Evolutionary conservation across 23 tunicate genomes (phyloP).

Genomic region (Corella eumyota): DNA sequence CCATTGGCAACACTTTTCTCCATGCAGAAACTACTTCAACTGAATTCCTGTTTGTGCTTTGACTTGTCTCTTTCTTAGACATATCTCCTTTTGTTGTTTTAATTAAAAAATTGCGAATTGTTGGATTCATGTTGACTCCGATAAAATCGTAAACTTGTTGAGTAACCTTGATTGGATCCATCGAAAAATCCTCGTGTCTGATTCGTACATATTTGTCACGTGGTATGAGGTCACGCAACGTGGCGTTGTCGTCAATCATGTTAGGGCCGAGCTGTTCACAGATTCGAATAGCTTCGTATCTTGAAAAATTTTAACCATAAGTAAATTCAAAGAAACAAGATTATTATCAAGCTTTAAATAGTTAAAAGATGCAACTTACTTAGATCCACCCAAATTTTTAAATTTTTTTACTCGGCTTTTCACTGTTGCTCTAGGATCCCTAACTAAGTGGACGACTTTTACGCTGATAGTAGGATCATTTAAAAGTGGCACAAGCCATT

Average conservation of each 20-base stretch:
- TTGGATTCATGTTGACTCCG: constrained; percentile 7
- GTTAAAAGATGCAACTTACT: too few species aligned
- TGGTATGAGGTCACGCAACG: neutral
- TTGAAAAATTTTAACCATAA: neutral
- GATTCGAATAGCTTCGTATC: neutral
- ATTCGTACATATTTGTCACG: constrained; percentile 4
- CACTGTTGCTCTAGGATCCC: constrained; percentile 25
- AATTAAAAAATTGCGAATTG: neutral
- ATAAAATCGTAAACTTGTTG: constrained; percentile 2
- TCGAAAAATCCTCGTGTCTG: constrained; percentile 8
- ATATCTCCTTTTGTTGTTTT: neutral
- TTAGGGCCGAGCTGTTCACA: constrained; percentile 6
- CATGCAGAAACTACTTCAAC: neutral
- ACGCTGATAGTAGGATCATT: constrained; percentile 4
- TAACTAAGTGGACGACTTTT: constrained; percentile 22
- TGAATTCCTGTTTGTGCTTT: constrained; percentile 1
- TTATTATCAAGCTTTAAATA: too few species aligned
- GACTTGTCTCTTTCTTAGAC: neutral
- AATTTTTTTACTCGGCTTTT: constrained; percentile 2
- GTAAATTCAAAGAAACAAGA: too few species aligned
- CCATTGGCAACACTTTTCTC: neutral
- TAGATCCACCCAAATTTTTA: too few species aligned
- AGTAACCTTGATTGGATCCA: neutral
- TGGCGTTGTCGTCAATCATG: constrained; percentile 6
- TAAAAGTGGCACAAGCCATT: constrained; percentile 18